Base-by-base conservation (phyloP, 1,140 invertebrate species). In the Centruroides vittatus region DNA sequence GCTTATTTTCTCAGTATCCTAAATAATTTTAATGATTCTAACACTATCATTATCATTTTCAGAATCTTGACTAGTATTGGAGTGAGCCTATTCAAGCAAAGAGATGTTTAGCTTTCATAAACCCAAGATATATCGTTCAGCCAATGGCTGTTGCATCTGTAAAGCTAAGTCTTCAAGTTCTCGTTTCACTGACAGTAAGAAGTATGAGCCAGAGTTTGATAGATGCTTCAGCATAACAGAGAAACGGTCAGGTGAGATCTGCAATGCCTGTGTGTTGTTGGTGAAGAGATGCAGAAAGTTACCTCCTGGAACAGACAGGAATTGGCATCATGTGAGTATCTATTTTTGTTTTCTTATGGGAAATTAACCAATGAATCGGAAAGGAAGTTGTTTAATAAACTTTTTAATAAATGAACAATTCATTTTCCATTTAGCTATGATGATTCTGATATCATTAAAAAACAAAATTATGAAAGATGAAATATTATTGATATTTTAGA, bases 61-160 rank as follows among this genome's bases (percentile, higher is more conserved):
- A 23, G 23, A 23, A 23, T 23, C 2, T 23, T 23, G 23, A 23
- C 23, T 23, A 23, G 23, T 23, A 23, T 23, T 23, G 23, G 23
- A 23, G 23, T 23, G 23, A 23, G 23, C 23, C 23, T 23, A 60
- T 13, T 10, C 8, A 49, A 59, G 35, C 35, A 8, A 49, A 34
- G 73, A 60, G 59, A 92, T 92, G 88, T 92, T 89, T 73, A 88
- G 84, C 73, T 92, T 90, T 74, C 88, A 91, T 73, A 89, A 88
- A 73, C 88, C 88, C 61, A 88, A 89, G 79, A 88, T 89, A 58
- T 91, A 90, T 72, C 80, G 88, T 61, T 90, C 87, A 52, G 78
- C 82, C 49, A 84, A 83, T 59, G 88, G 88, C 55, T 92, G 88
- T 74, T 92, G 88, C 73, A 92, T 92, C 68, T 91, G 88, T 73